Base-by-base conservation (phyloP, 2,797 vertebrate genomes). In the Acropternis orthonyx region DNA sequence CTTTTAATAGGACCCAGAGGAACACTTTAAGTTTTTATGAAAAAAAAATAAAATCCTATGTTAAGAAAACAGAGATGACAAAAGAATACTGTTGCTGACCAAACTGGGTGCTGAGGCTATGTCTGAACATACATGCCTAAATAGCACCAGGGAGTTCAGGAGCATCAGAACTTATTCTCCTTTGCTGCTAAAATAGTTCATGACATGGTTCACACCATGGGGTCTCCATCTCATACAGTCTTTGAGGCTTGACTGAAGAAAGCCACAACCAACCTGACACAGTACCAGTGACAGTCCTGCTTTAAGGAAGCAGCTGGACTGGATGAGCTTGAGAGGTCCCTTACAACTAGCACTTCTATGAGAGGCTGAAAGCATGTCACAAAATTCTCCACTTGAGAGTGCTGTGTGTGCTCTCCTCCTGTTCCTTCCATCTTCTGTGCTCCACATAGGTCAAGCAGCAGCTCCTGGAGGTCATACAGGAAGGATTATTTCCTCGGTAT, bases 401-500 rank as follows among this genome's bases (percentile, higher is more conserved):
- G 54, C 52, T 55, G 7, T 51, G 23, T 54, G 24, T 39, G 46
- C 14, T 85, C 43, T n/a, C 39, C 81, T 88, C 62, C 83, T 58
- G 34, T 39, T 63, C 69, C 61, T 94, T 54, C n/a, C 34, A 76
- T 68, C 75, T 79, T 74, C 43, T 52, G 28, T 46, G 55, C 17
- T 89, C 51, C 16, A 14, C 39, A 55, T 19, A 44, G 74, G 83
- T 96, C 88, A 91, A 91, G 72, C 83, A 68, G 68, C 86, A 94
- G 61, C 2, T 8, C 63, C 63, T 83, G 92, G 77, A 95, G 94
- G 93, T 93, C 89, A 61, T 46, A 89, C 73, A 94, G 93, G 95
- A 95, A 93, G 72, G 80, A 58, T 92, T 95, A 67, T 86, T 96
- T 95, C 85, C 94, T 92, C 0, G 0, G 55, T 87, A 87, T 88